These are phyloP conservation scores for Pelvicachromis taeniatus DNA, from an alignment of 2,113 vertebrate species.

Conservation along the genomic window DNA sequence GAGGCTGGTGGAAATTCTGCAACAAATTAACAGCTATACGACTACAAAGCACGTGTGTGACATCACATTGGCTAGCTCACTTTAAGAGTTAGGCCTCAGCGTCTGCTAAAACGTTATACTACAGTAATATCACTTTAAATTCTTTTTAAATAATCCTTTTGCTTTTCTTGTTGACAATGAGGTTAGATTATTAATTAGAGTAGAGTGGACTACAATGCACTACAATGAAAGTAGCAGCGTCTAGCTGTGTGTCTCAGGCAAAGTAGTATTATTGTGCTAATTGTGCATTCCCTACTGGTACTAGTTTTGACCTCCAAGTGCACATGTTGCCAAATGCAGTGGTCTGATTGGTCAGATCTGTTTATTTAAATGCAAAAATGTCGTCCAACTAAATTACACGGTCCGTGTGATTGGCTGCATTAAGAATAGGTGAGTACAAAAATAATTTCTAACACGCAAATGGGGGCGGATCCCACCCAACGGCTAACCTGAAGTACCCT, in stretches of 20 bases:
- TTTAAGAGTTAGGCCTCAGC: neutral
- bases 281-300: neutral
- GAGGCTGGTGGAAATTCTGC: neutral
- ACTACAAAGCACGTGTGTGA: neutral
- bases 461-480: too few species aligned
- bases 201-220: neutral
- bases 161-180: neutral
- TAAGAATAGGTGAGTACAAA: neutral
- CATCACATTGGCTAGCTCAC: neutral
- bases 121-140: neutral
- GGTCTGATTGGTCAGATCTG: neutral
- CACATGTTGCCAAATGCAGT: neutral
- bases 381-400: accelerated
- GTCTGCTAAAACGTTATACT: neutral
- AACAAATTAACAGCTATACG: neutral
- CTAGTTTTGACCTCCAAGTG: neutral
- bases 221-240: neutral
- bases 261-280: neutral
- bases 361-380: neutral
- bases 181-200: neutral
- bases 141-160: neutral
- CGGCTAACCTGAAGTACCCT: too few species aligned
- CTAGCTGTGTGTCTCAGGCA: neutral
- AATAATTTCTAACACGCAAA: neutral
- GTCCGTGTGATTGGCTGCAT: neutral